Evolutionary conservation across 2,113 vertebrate species (phyloP), one percentile per base, ranked within the genome.

Genomic region (Trogon melanurus): DNA sequence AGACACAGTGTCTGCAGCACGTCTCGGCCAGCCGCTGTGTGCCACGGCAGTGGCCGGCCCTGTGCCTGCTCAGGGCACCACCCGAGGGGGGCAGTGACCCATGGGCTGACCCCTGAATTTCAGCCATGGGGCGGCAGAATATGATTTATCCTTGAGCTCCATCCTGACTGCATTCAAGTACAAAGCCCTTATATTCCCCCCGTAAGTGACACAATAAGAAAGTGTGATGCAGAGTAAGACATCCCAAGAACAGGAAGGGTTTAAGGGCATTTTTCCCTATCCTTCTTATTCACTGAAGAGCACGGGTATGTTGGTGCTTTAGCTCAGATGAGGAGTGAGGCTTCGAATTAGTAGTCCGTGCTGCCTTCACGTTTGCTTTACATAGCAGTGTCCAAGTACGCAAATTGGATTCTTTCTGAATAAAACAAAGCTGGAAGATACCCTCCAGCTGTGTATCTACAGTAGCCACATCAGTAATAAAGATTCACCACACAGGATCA

Each of bases 351-450:
- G 2, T 32, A 34, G 57, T 18, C 19, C 22, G 53, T 79, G 34
- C 32, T 57, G n/a, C 57, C 32, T 17, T 85, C 16, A 11, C 0
- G 9, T 50, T 84, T 74, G 30, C 41, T 70, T 70, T n/a, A 16
- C 0, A 0, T 3, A 50, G 7, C 8, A 41, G 47, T 5, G 9
- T 38, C 66, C 48, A 48, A 23, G 54, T 21, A 48, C 9, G 11
- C 29, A 72, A 61, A 69, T 3, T 23, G 44, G 26, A 57, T 73
- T 73, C 53, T 32, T 78, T 78, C 60, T 57, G 41, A 83, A 67
- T 45, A 25, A 76, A 72, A 51, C 9, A 76, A 29, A 70, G n/a
- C 44, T 14, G 18, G 45, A 69, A 61, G 41, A 41, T 30, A 29
- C 11, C 11, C 13, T 76, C 48, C 50, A 88, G 47, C 58, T 75